phyloP scores from a whole-genome alignment of 2,797 vertebrate species.

The Pelochelys cantorii region DNA sequence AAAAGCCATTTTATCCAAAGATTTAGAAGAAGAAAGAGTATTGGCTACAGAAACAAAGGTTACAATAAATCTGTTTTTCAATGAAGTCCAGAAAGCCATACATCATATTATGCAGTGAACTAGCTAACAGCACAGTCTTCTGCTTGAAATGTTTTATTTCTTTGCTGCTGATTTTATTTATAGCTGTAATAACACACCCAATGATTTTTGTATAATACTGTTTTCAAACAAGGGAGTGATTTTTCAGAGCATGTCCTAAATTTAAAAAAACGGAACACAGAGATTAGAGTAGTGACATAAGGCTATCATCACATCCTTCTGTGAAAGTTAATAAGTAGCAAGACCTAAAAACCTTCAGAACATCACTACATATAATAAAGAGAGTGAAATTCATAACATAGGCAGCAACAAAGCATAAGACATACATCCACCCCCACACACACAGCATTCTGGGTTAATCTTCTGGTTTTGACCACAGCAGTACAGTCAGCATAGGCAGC shows the following conservation, averaged over 20 bases:
- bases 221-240: background rate
- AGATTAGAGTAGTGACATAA: background rate
- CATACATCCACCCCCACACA: background rate
- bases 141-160: background rate
- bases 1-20: background rate
- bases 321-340: background rate
- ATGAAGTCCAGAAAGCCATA: background rate
- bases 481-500: background rate
- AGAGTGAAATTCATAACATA: background rate
- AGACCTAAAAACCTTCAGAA: conserved; percentile 19
- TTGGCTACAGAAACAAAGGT: conserved; percentile 3
- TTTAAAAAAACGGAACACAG: background rate
- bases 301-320: background rate
- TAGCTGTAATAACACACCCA: background rate
- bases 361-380: background rate
- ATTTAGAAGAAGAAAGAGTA: conserved; percentile 4
- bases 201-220: background rate
- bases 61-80: background rate
- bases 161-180: background rate
- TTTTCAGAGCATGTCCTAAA: background rate
- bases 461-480: background rate
- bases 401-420: accelerated
- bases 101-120: background rate
- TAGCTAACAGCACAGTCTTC: background rate
- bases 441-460: background rate